phyloP scores from a whole-genome alignment of 2,113 vertebrate species.

The Amblyopsis rosae region DNA sequence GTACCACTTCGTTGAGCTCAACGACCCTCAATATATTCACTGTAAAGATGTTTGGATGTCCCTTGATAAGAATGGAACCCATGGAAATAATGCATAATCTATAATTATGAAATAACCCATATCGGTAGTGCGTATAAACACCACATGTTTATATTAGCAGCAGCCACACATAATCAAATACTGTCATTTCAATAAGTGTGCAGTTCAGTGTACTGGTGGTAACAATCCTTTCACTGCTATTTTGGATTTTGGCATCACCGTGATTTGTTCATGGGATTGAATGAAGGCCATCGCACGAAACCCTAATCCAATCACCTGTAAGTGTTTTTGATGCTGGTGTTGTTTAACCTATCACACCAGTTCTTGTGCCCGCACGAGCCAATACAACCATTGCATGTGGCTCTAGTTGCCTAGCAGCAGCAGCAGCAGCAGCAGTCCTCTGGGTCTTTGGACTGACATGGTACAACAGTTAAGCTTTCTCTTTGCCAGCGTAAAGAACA shows the following conservation, averaged over 20 bases:
- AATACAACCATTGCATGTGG: constrained; percentile 9
- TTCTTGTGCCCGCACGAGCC: constrained; percentile 32
- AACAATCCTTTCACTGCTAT: constrained; percentile 28
- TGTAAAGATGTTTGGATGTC: too few species aligned
- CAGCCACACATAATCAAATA: constrained; percentile 7
- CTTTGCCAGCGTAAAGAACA: constrained; percentile 11
- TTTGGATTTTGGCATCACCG: constrained; percentile 23
- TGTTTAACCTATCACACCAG: constrained; percentile 63
- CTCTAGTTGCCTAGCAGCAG: constrained; percentile 75
- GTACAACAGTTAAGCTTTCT: constrained; percentile 18
- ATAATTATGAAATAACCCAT: neutral
- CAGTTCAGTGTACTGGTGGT: constrained; percentile 23
- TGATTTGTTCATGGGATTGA: constrained; percentile 58
- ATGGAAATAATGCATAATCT: too few species aligned
- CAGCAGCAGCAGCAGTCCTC: constrained; percentile 64
- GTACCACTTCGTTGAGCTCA: neutral
- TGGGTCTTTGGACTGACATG: constrained; percentile 32
- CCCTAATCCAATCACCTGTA: constrained; percentile 74
- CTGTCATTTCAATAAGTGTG: constrained; percentile 1
- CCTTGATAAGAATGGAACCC: too few species aligned
- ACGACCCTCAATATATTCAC: too few species aligned
- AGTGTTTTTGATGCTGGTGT: constrained; percentile 69
- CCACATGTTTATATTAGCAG: neutral
- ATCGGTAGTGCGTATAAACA: neutral
- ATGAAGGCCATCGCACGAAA: constrained; percentile 50